A percentile compares a stretch with the other conserved stretches of the same genome.
These are phyloP conservation scores for Coendou prehensilis DNA, from an alignment of 2,797 vertebrate species.

Conservation along the genomic window DNA sequence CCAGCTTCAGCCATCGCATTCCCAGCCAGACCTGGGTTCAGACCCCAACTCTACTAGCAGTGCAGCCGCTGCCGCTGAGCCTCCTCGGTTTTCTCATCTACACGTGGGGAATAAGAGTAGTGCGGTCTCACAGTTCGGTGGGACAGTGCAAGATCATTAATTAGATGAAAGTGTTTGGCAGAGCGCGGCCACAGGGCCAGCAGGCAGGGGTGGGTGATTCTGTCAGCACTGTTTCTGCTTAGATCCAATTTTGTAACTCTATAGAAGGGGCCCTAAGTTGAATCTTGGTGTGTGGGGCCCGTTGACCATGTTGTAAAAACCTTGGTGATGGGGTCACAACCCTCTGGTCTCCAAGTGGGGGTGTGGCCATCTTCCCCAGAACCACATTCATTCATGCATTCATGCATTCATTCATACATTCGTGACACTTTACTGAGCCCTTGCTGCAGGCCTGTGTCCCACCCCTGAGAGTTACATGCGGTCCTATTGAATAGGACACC, in stretches of 20 bases:
- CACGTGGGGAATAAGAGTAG: neutral
- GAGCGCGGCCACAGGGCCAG: rapidly evolving
- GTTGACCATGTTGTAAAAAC: neutral
- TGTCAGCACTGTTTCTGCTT: neutral
- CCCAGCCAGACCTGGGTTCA: neutral
- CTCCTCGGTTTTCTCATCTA: neutral
- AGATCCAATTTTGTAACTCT: neutral
- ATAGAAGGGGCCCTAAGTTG: neutral
- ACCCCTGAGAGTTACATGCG: neutral
- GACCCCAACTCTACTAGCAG: neutral
- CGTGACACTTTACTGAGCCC: neutral
- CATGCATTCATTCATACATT: neutral
- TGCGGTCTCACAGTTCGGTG: neutral
- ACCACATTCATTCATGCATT: neutral
- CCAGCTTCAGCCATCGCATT: neutral
- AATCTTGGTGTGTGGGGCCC: neutral
- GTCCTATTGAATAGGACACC: too few relatives aligned
- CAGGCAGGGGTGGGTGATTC: rapidly evolving
- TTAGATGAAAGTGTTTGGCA: neutral
- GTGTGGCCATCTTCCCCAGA: neutral
- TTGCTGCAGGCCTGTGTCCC: neutral
- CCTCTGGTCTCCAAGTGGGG: neutral
- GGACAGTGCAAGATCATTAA: neutral
- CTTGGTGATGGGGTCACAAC: neutral
- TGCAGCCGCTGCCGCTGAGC: neutral